phyloP scores from a whole-genome alignment of 2,888 invertebrate genomes.

The Ormyrus thymus region DNA sequence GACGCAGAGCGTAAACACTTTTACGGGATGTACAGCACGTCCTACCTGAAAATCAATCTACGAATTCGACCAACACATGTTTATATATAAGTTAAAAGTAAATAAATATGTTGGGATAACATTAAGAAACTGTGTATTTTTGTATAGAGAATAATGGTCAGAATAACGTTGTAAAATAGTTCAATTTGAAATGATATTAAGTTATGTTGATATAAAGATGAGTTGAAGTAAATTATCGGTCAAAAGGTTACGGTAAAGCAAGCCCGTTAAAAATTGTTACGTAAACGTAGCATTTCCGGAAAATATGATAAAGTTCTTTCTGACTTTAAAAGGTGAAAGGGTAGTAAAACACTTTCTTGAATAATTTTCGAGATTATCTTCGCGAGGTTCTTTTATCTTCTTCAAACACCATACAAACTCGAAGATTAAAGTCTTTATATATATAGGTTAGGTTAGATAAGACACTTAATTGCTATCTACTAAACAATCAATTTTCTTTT shows the following conservation, averaged over 20 bases:
- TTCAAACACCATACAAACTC: conserved; percentile 22
- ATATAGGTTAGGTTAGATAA: conserved; percentile 21
- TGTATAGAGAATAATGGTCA: too few relatives aligned
- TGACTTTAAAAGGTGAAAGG: not conserved
- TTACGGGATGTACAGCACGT: conserved; percentile 13
- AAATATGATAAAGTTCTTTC: not conserved
- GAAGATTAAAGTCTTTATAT: conserved; percentile 15
- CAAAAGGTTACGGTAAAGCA: not conserved
- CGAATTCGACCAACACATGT: not conserved
- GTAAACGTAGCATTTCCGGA: not conserved
- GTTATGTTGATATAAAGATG: too few relatives aligned
- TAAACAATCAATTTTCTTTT: conserved; percentile 3
- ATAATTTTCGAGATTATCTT: conserved; percentile 19
- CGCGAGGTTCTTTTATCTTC: conserved; percentile 9
- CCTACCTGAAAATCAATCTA: conserved; percentile 29
- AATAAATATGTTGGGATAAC: too few relatives aligned
- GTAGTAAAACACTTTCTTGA: conserved; percentile 2
- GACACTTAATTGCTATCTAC: not conserved
- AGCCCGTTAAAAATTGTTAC: not conserved
- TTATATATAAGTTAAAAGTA: too few relatives aligned
- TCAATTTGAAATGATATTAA: too few relatives aligned
- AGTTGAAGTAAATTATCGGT: not conserved
- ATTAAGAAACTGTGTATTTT: too few relatives aligned
- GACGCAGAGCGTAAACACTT: conserved; percentile 25
- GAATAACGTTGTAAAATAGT: too few relatives aligned